These are phyloP conservation scores for Zapornia atra DNA, from an alignment of 2,113 vertebrate genomes.

Conservation along the genomic window DNA sequence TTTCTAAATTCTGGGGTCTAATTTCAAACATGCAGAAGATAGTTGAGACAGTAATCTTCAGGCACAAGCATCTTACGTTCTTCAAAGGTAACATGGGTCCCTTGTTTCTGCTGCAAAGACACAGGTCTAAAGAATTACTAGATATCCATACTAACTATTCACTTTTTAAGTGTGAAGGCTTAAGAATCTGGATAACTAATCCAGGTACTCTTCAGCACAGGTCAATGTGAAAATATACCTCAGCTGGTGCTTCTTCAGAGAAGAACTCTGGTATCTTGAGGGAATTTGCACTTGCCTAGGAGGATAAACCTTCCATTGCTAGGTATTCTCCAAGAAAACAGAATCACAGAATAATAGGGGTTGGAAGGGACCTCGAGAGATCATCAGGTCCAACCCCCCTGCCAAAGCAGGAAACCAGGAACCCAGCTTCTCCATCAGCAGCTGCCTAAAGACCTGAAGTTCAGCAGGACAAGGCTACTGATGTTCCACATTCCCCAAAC, in stretches of 20 bases:
- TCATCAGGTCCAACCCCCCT: no score
- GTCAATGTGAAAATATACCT: not conserved
- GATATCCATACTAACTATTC: not conserved
- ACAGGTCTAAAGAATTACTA: not conserved
- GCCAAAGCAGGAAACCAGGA: no score
- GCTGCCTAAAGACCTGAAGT: not conserved
- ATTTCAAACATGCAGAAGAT: not conserved
- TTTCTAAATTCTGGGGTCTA: not conserved
- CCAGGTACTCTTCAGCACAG: not conserved
- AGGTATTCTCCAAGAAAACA: not conserved
- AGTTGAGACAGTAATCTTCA: fast-evolving
- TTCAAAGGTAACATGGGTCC: not conserved
- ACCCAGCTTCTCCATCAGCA: not conserved
- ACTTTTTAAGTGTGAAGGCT: not conserved
- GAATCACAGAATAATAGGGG: no score
- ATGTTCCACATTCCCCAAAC: not conserved
- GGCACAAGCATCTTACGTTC: not conserved
- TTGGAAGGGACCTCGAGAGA: no score
- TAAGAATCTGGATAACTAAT: not conserved
- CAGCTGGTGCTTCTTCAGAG: conserved; percentile 7
- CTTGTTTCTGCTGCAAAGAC: not conserved
- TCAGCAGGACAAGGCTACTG: not conserved
- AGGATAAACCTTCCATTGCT: not conserved
- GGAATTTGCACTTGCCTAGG: not conserved
- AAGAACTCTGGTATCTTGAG: not conserved